Percentiles rank a stretch among this genome's conserved stretches.
Conservation (phyloP, 2,888 invertebrate species). For the Stegophylla sp. region DNA sequence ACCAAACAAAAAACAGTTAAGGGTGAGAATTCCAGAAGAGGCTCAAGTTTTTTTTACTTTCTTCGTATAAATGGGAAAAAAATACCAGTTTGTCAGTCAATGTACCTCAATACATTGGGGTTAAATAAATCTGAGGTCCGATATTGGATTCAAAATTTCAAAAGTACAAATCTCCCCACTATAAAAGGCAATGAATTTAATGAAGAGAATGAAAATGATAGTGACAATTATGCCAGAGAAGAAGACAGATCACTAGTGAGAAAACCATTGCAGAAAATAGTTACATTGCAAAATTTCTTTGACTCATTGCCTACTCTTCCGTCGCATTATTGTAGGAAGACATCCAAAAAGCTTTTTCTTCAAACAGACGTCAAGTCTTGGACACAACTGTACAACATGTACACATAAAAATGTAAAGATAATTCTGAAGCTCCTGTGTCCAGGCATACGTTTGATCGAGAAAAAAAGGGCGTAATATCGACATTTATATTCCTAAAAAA, state of each 20-base stretch:
- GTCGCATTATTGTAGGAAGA: slow-evolving; percentile 12
- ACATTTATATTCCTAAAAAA: slow-evolving; percentile 60
- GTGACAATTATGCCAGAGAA: neutral
- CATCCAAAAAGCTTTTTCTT: slow-evolving; percentile 12
- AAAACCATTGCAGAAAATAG: neutral
- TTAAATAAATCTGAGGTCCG: slow-evolving; percentile 19
- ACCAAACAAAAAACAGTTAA: slow-evolving; percentile 22
- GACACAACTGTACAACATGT: slow-evolving; percentile 1
- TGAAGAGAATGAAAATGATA: neutral
- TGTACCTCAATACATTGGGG: neutral
- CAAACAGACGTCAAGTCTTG: slow-evolving; percentile 25
- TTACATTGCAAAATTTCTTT: slow-evolving; percentile 11
- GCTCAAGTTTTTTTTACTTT: slow-evolving; percentile 19
- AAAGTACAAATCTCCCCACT: slow-evolving; percentile 17
- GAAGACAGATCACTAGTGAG: neutral
- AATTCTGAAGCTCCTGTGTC: neutral
- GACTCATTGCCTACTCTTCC: slow-evolving; percentile 1
- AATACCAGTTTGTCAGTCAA: slow-evolving; percentile 19
- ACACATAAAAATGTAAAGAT: neutral
- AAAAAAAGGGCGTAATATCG: neutral
- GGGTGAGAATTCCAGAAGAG: neutral
- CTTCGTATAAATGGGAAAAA: neutral
- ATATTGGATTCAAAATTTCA: slow-evolving; percentile 30
- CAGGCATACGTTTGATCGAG: slow-evolving; percentile 2
- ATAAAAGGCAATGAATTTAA: slow-evolving; percentile 9